Percentiles rank a stretch among this genome's conserved stretches.
Conservation (phyloP, 1,140 invertebrate genomes). For the Heterodera carotae region DNA sequence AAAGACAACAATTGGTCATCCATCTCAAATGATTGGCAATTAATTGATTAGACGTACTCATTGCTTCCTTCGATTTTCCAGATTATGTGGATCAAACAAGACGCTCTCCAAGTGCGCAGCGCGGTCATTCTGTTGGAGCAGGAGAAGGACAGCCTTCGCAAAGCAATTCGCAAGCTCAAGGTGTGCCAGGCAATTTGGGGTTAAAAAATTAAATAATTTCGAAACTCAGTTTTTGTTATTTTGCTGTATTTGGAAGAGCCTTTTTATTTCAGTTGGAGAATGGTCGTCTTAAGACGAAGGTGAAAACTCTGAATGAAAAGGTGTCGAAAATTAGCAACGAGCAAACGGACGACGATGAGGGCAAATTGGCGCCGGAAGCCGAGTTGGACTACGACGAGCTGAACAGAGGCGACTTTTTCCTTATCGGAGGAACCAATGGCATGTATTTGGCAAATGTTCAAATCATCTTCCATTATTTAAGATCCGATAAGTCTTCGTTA, state of each 20-base stretch:
- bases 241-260: background rate
- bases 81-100: slow-evolving; percentile 50
- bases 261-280: slow-evolving; percentile 57
- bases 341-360: slow-evolving; percentile 36
- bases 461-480: background rate
- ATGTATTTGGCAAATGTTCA: slow-evolving; percentile 7
- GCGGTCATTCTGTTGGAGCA: slow-evolving; percentile 52
- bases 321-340: slow-evolving; percentile 39
- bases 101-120: slow-evolving; percentile 47
- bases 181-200: no score
- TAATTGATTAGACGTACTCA: background rate
- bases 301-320: slow-evolving; percentile 50
- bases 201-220: slow-evolving; percentile 25
- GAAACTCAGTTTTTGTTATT: background rate
- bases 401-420: slow-evolving; percentile 50
- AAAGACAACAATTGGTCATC: no score
- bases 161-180: slow-evolving; percentile 61
- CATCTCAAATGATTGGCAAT: no score
- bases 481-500: slow-evolving; percentile 48
- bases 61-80: slow-evolving; percentile 1
- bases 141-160: slow-evolving; percentile 57
- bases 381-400: slow-evolving; percentile 59
- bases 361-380: slow-evolving; percentile 36
- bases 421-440: slow-evolving; percentile 57
- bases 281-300: slow-evolving; percentile 49